Conservation (phyloP, 2,888 invertebrate species). For the Sipunculus nudus region DNA sequence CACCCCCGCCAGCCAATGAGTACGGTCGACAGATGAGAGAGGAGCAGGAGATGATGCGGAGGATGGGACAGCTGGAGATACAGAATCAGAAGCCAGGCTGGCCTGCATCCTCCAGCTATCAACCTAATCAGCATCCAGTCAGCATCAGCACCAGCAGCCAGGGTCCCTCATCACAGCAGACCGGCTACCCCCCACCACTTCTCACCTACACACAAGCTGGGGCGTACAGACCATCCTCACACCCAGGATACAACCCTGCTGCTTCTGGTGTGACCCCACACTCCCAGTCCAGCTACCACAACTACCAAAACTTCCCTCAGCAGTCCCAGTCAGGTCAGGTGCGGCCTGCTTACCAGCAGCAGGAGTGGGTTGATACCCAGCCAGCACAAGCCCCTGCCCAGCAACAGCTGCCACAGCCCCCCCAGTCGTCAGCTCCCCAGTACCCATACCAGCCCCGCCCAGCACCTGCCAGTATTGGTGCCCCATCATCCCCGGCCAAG, state of each 20-base stretch:
- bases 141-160: background rate
- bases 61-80: conserved; percentile 18
- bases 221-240: too few species aligned
- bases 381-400: background rate
- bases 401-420: conserved; percentile 1
- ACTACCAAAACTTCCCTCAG: background rate
- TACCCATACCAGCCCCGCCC: background rate
- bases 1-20: conserved; percentile 68
- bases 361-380: too few species aligned
- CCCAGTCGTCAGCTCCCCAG: background rate
- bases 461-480: conserved; percentile 8
- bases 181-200: too few species aligned
- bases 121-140: background rate
- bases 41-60: conserved; percentile 55
- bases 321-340: background rate
- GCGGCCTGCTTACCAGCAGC: conserved; percentile 5
- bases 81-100: background rate
- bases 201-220: too few species aligned
- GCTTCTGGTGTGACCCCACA: too few species aligned
- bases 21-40: conserved; percentile 65
- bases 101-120: background rate
- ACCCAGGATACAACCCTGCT: too few species aligned
- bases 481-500: conserved; percentile 32
- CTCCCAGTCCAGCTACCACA: background rate
- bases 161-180: too few species aligned